Percentiles rank a stretch among this genome's conserved stretches.
phyloP scores from a whole-genome alignment of 2,888 invertebrate genomes.

The Xylocampa areola region DNA sequence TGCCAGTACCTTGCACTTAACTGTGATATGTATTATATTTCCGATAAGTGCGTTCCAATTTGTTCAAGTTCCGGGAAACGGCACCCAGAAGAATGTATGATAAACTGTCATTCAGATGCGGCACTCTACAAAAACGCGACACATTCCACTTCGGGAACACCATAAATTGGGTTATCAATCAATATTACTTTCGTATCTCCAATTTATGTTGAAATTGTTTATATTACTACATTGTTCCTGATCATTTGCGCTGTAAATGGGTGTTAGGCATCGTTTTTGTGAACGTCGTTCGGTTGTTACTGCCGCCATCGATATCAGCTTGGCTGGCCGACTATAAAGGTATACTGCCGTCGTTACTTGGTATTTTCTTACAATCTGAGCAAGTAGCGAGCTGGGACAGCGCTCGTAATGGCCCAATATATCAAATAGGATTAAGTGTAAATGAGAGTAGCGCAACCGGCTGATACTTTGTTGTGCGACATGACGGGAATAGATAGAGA shows the following conservation, averaged over 20 bases:
- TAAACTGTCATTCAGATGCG: constrained; percentile 67
- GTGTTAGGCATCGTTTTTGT: constrained; percentile 55
- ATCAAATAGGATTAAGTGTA: constrained; percentile 87
- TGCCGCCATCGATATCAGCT: constrained; percentile 52
- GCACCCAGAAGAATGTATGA: constrained; percentile 67
- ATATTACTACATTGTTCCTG: constrained; percentile 60
- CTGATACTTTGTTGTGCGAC: constrained; percentile 80
- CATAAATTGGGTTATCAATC: constrained; percentile 78
- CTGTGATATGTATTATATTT: constrained; percentile 62
- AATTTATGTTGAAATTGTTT: constrained; percentile 70
- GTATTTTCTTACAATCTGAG: constrained; percentile 83
- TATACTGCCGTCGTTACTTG: constrained; percentile 61
- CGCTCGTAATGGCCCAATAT: constrained; percentile 86
- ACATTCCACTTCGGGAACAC: constrained; percentile 64
- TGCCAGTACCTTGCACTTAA: constrained; percentile 55
- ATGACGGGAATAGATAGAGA: constrained; percentile 75
- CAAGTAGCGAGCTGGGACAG: constrained; percentile 77
- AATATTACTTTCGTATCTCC: constrained; percentile 72
- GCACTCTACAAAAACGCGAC: constrained; percentile 54
- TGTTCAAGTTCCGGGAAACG: constrained; percentile 66
- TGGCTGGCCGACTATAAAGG: constrained; percentile 69
- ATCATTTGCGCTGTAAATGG: constrained; percentile 55
- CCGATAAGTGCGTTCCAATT: constrained; percentile 71
- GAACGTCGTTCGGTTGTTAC: constrained; percentile 39
- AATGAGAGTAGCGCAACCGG: constrained; percentile 81